Conservation (phyloP, 2,797 vertebrate species). For the Lagodon rhomboides region DNA sequence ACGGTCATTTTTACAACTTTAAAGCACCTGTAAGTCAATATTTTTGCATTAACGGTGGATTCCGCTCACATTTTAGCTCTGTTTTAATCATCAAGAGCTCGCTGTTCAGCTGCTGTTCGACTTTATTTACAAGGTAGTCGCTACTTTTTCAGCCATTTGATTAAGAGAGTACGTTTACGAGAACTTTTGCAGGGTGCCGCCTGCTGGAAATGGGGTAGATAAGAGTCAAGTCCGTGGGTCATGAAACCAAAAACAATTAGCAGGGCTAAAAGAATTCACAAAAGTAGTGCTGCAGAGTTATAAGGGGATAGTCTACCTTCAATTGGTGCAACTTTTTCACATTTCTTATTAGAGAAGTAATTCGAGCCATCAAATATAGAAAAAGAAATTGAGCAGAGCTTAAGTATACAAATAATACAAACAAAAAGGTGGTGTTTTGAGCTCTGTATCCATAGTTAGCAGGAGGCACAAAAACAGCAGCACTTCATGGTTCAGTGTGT, state of each 20-base stretch:
- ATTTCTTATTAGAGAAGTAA: background rate
- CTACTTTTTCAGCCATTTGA: background rate
- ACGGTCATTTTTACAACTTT: background rate
- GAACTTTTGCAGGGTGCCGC: background rate
- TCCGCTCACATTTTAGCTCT: background rate
- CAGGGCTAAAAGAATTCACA: background rate
- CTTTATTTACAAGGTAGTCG: background rate
- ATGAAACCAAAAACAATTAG: background rate
- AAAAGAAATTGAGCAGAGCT: background rate
- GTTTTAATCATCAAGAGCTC: background rate
- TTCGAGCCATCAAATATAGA: slow-evolving; percentile 3
- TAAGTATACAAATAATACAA: background rate
- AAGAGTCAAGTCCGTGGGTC: background rate
- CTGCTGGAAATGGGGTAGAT: background rate
- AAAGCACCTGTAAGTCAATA: background rate
- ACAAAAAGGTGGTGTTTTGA: background rate
- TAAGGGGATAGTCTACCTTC: background rate
- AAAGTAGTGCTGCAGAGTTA: background rate
- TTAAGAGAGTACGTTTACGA: background rate
- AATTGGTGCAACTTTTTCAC: background rate
- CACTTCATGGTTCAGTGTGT: background rate
- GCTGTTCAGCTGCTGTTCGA: background rate
- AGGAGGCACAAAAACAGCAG: background rate
- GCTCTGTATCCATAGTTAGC: background rate
- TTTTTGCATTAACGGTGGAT: background rate